Evolutionary conservation across 2,797 vertebrate species (phyloP), one percentile per base, ranked within the genome.

Genomic region (Sebastes alutus): DNA sequence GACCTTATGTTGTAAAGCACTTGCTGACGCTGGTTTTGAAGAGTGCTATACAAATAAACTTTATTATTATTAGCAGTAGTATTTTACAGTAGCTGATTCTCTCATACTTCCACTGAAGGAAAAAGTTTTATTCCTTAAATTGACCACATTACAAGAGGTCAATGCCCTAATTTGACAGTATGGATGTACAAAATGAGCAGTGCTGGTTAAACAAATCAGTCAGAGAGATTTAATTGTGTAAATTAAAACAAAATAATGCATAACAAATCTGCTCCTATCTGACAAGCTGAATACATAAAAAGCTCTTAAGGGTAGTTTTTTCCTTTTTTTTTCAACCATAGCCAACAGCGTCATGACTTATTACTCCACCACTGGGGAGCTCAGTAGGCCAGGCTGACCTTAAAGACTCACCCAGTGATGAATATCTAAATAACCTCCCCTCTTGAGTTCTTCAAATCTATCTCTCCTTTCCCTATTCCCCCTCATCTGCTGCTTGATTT

Each of bases 321-420:
- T 52, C 3, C 54, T 23, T 29, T 23, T 59, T 3, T 49, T 33
- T 25, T 4, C 6, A 77, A 58, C 30, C 58, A 27, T 23, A 78
- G 70, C 75, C 65, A 84, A 82, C 49, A 73, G 76, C 23, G 1
- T 81, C 62, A 30, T 56, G 62, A 87, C 62, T 78, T 90, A 87
- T 84, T 72, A 62, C 69, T 82, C 75, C 30, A 29, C 22, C 71
- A 46, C 33, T 13, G 27, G 59, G 62, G 66, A 82, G 71, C 80
- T 79, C 38, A 49, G 75, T 6, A 54, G 77, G 83, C 67, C 74
- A 27, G 79, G 29, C 67, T 81, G 85, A 92, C 83, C 88, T 88
- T 83, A 83, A 77, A 83, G 67, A 86, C 82, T 82, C 66, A 66
- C 73, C 68, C 73, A 63, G 25, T 84, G 66, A 92, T 87, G 81